Evolutionary conservation across 2,888 invertebrate genomes (phyloP).

Genomic region (Athetis lepigone): DNA sequence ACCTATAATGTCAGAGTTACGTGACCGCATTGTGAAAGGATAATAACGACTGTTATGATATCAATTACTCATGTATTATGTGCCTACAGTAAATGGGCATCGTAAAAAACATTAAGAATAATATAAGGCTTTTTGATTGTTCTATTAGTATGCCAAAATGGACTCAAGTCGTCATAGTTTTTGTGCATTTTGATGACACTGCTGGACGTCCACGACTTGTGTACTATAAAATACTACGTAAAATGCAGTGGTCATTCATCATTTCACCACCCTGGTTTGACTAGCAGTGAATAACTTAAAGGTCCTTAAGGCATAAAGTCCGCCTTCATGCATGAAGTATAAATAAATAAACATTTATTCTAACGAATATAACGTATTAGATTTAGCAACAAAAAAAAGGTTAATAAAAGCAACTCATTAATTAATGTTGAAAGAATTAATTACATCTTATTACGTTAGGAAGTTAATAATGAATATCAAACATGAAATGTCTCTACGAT

Average conservation of each 20-base stretch:
- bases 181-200: conserved; percentile 16
- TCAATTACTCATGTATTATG: conserved; percentile 33
- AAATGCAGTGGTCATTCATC: too few species aligned
- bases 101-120: conserved; percentile 17
- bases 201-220: neutral
- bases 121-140: conserved; percentile 16
- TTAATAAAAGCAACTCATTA: conserved; percentile 41
- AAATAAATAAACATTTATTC: too few species aligned
- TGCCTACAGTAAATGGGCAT: conserved; percentile 8
- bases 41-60: conserved; percentile 28
- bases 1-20: conserved; percentile 65
- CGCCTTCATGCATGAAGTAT: too few species aligned
- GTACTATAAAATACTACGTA: too few species aligned
- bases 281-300: too few species aligned
- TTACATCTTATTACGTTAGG: conserved; percentile 20
- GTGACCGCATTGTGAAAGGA: conserved; percentile 57
- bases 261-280: too few species aligned
- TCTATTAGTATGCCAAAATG: conserved; percentile 3
- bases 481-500: conserved; percentile 20
- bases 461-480: conserved; percentile 22
- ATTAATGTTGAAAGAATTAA: conserved; percentile 37
- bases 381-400: conserved; percentile 34
- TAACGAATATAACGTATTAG: conserved; percentile 20
- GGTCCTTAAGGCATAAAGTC: too few species aligned
- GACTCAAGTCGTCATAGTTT: conserved; percentile 13